Conservation (phyloP, 2,888 invertebrate species). For the Ennomos erosarius region DNA sequence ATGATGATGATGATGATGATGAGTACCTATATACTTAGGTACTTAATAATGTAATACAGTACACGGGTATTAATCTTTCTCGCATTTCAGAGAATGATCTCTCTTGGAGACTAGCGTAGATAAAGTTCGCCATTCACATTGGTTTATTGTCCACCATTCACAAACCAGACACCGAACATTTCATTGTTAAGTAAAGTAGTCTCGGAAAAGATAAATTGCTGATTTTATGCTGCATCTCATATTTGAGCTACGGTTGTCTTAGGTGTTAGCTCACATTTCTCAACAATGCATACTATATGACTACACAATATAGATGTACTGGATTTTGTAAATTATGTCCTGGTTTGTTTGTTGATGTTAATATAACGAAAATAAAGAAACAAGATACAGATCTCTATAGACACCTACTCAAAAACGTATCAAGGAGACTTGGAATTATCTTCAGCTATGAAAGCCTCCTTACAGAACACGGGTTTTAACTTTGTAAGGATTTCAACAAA, state of each 20-base stretch:
- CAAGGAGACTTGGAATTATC: too few species aligned
- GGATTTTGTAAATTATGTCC: background rate
- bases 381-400: too few species aligned
- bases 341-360: too few species aligned
- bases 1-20: too few species aligned
- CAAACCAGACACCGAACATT: conserved; percentile 7
- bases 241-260: conserved; percentile 17
- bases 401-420: too few species aligned
- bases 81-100: conserved; percentile 1
- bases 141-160: conserved; percentile 9
- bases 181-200: conserved; percentile 15
- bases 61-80: conserved; percentile 3
- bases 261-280: conserved; percentile 1
- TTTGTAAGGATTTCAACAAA: too few species aligned
- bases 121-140: conserved; percentile 15
- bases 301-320: background rate
- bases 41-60: conserved; percentile 2
- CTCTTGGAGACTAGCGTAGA: conserved; percentile 16
- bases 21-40: background rate
- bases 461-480: too few species aligned
- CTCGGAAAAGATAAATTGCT: conserved; percentile 14
- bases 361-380: too few species aligned
- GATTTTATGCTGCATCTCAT: conserved; percentile 19
- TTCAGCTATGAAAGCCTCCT: too few species aligned
- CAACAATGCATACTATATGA: too few species aligned